phyloP scores from a whole-genome alignment of 2,113 vertebrate genomes.

The Sarotherodon lohbergeri region DNA sequence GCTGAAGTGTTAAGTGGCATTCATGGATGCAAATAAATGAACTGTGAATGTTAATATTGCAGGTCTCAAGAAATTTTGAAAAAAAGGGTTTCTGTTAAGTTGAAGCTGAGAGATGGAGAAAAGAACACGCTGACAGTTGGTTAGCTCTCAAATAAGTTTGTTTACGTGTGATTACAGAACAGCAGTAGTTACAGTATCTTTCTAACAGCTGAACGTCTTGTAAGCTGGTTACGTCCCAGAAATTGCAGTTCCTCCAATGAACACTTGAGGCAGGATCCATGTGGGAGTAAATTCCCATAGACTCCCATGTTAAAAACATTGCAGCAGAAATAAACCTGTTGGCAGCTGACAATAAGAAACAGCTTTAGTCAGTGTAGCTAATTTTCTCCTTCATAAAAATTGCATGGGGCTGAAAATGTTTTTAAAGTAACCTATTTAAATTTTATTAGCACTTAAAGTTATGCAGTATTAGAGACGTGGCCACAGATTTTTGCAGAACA shows the following conservation, averaged over 20 bases:
- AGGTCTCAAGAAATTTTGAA: neutral
- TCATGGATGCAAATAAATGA: neutral
- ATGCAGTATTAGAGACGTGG: neutral
- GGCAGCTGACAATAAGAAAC: neutral
- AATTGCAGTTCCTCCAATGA: neutral
- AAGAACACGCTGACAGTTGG: neutral
- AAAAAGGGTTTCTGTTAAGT: neutral
- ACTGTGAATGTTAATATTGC: neutral
- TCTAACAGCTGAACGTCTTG: neutral
- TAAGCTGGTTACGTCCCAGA: neutral
- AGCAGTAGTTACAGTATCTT: neutral
- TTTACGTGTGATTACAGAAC: fast-evolving
- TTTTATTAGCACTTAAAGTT: neutral
- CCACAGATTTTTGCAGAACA: neutral
- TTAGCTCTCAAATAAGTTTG: neutral
- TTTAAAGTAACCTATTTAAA: neutral
- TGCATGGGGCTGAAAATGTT: neutral
- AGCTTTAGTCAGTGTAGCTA: neutral
- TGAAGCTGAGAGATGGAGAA: neutral
- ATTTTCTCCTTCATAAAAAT: neutral
- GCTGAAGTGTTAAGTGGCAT: neutral
- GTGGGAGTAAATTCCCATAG: neutral
- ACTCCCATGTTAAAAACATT: neutral
- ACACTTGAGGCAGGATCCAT: neutral
- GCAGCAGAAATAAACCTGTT: neutral